A percentile compares a stretch with the other conserved stretches of the same genome.
phyloP scores from a whole-genome alignment of 2,888 invertebrate genomes.

The Acronicta alni region DNA sequence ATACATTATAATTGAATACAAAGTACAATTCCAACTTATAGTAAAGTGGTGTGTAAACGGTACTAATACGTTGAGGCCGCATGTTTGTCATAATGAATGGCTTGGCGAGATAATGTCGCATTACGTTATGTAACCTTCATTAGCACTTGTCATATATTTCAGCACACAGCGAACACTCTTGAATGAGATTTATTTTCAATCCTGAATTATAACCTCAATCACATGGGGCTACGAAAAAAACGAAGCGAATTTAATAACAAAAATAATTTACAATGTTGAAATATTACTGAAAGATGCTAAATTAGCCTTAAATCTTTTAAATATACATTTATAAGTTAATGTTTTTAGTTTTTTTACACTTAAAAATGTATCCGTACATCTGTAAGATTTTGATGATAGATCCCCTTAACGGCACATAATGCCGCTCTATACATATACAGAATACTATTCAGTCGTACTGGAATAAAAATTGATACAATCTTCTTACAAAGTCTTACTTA shows the following conservation, averaged over 20 bases:
- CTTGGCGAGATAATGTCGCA: constrained; percentile 39
- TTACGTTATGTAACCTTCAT: constrained; percentile 24
- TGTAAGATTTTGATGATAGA: not conserved
- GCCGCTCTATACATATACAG: not conserved
- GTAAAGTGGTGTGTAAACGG: constrained; percentile 13
- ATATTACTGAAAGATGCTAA: no score
- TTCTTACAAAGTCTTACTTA: no score
- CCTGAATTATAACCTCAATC: not conserved
- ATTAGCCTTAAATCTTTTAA: no score
- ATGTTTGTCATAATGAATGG: constrained; percentile 31
- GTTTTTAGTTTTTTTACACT: no score
- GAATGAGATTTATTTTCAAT: constrained; percentile 3
- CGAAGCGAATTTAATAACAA: not conserved
- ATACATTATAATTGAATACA: not conserved
- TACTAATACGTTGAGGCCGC: constrained; percentile 9
- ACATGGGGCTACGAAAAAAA: not conserved
- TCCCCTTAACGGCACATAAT: not conserved
- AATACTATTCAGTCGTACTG: not conserved
- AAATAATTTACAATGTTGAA: no score
- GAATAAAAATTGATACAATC: not conserved
- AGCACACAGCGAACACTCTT: constrained; percentile 26
- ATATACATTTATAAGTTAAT: no score
- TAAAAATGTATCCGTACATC: not conserved
- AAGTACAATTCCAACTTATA: not conserved
- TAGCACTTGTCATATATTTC: constrained; percentile 16